A percentile compares a stretch with the other conserved stretches of the same genome.
Conservation (phyloP, 2,797 vertebrate species). For the Craterocephalus amniculus region DNA sequence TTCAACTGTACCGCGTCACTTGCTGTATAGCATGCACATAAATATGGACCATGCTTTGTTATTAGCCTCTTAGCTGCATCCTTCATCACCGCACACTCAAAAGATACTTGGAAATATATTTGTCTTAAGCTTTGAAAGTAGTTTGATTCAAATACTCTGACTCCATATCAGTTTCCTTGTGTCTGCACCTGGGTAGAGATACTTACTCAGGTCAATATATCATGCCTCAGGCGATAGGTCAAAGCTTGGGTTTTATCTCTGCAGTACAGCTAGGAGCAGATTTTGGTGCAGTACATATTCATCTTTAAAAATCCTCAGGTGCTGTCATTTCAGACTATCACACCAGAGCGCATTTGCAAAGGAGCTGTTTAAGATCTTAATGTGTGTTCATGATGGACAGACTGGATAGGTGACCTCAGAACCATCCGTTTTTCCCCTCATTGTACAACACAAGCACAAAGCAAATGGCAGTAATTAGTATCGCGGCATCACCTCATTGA, state of each 20-base stretch:
- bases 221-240: slow-evolving; percentile 69
- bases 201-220: slow-evolving; percentile 70
- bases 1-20: slow-evolving; percentile 52
- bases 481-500: slow-evolving; percentile 70
- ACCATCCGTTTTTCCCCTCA: slow-evolving; percentile 64
- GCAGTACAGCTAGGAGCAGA: slow-evolving; percentile 65
- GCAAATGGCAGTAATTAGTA: slow-evolving; percentile 68
- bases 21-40: slow-evolving; percentile 27
- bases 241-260: slow-evolving; percentile 67
- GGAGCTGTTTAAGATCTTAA: slow-evolving; percentile 45
- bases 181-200: slow-evolving; percentile 66
- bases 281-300: slow-evolving; percentile 60
- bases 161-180: slow-evolving; percentile 56
- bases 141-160: slow-evolving; percentile 54
- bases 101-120: slow-evolving; percentile 39
- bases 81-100: slow-evolving; percentile 22
- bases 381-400: slow-evolving; percentile 36
- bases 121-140: slow-evolving; percentile 38
- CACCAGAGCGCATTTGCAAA: slow-evolving; percentile 26
- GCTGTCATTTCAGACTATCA: slow-evolving; percentile 41
- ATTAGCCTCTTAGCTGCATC: slow-evolving; percentile 20
- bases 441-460: slow-evolving; percentile 62
- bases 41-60: slow-evolving; percentile 46
- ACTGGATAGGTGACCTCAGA: slow-evolving; percentile 70
- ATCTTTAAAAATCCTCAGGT: slow-evolving; percentile 40